A percentile compares a stretch with the other conserved stretches of the same genome.
phyloP scores from a whole-genome alignment of 1,140 invertebrate species.

The Mizuhopecten yessoensis region DNA sequence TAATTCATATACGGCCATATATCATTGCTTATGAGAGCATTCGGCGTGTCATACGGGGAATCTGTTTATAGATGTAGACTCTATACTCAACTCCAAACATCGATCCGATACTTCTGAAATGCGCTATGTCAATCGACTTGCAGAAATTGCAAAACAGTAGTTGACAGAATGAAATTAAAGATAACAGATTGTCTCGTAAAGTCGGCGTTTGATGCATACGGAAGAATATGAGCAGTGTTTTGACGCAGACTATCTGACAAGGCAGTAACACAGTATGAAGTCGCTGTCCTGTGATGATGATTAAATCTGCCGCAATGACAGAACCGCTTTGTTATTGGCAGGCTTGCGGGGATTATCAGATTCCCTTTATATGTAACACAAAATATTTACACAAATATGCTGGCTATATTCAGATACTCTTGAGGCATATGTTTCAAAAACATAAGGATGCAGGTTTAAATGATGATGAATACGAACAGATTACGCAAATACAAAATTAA shows the following conservation, averaged over 20 bases:
- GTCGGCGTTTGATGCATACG: background rate
- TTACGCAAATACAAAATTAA: background rate
- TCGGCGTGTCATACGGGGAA: background rate
- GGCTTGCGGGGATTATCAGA: background rate
- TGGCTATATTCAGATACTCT: background rate
- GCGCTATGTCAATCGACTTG: too few relatives aligned
- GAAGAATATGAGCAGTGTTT: too few relatives aligned
- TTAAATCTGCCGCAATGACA: background rate
- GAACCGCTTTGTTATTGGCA: background rate
- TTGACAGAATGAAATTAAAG: constrained; percentile 4
- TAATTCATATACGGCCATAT: background rate
- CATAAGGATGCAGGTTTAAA: background rate
- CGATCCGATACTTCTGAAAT: too few relatives aligned
- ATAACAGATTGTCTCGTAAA: background rate
- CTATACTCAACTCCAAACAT: background rate
- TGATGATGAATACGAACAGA: background rate
- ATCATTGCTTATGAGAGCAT: background rate
- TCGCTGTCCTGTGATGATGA: background rate
- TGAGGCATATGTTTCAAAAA: background rate
- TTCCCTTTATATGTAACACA: background rate
- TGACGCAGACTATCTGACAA: too few relatives aligned
- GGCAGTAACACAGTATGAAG: too few relatives aligned
- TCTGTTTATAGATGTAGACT: too few relatives aligned
- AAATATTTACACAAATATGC: background rate
- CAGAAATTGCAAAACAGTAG: background rate